phyloP scores from a whole-genome alignment of 53 echinoderm and acorn worm species.

The Zoroaster sp. region DNA sequence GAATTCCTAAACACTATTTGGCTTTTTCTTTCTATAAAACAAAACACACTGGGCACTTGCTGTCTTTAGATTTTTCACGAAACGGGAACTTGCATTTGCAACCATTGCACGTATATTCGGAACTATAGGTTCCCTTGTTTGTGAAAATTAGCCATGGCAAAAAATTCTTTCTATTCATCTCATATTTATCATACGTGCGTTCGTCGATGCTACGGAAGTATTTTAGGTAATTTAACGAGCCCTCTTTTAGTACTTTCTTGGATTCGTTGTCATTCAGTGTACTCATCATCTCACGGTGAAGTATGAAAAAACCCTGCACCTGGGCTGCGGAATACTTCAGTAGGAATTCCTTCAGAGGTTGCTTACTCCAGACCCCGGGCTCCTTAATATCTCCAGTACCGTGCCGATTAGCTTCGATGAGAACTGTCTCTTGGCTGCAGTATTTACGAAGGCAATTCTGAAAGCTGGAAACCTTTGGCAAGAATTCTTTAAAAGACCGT shows the following conservation, averaged over 20 bases:
- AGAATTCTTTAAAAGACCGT: too few relatives aligned
- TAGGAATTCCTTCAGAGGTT: not conserved
- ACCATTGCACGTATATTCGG: not conserved
- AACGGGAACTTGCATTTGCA: not conserved
- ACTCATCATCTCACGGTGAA: not conserved
- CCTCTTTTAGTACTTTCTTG: not conserved
- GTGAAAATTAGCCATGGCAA: constrained; percentile 8
- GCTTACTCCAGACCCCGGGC: not conserved
- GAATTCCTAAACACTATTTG: too few relatives aligned
- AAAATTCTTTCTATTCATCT: not conserved
- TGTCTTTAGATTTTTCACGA: too few relatives aligned
- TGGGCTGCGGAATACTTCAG: constrained; percentile 13
- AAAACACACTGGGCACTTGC: too few relatives aligned
- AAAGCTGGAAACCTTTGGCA: too few relatives aligned
- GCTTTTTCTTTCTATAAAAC: too few relatives aligned
- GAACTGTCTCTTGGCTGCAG: not conserved
- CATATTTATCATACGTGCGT: too few relatives aligned
- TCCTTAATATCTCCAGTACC: too few relatives aligned
- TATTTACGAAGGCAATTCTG: too few relatives aligned
- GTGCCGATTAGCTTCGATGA: too few relatives aligned
- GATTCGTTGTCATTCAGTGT: not conserved
- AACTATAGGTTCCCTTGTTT: not conserved
- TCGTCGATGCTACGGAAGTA: too few relatives aligned
- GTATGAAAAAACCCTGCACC: not conserved
- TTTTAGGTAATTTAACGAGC: not conserved